These are phyloP conservation scores for Caenorhabditis sp. DNA, from an alignment of 2,888 invertebrate species.

Conservation along the genomic window DNA sequence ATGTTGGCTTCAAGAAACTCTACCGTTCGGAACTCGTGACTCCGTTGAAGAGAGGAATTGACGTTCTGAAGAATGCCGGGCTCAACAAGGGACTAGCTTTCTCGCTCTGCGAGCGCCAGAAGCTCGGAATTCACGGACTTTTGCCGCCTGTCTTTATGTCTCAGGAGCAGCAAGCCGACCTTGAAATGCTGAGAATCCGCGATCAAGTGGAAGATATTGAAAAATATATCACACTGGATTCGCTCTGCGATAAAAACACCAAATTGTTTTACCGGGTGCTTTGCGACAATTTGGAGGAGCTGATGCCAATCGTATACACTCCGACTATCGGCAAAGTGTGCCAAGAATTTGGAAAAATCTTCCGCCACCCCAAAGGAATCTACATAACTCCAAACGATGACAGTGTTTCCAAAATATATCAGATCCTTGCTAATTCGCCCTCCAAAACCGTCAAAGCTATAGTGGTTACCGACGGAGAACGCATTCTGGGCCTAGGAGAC, in stretches of 20 bases:
- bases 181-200: conserved; percentile 88
- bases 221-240: conserved; percentile 89
- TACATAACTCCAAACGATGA: conserved; percentile 96
- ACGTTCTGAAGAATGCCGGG: conserved; percentile 80
- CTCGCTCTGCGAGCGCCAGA: conserved; percentile 91
- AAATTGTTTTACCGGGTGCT: conserved; percentile 93
- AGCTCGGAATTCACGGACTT: conserved; percentile 94
- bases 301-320: conserved; percentile 99
- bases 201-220: conserved; percentile 89
- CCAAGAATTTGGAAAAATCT: conserved; percentile 93
- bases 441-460: conserved; percentile 82
- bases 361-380: conserved; percentile 90
- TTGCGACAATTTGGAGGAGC: conserved; percentile 88
- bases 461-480: conserved; percentile 97
- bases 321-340: conserved; percentile 98
- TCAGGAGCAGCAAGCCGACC: conserved; percentile 88
- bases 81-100: conserved; percentile 91
- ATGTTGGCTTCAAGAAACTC: conserved; percentile 72
- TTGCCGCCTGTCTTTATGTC: conserved; percentile 92
- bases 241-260: conserved; percentile 94
- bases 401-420: conserved; percentile 88
- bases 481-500: conserved; percentile 97
- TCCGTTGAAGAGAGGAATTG: conserved; percentile 80
- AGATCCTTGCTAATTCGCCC: conserved; percentile 93
- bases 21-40: conserved; percentile 77